These are phyloP conservation scores for Luidia sarsii DNA, from an alignment of 53 echinoderm and acorn worm species.

Conservation along the genomic window DNA sequence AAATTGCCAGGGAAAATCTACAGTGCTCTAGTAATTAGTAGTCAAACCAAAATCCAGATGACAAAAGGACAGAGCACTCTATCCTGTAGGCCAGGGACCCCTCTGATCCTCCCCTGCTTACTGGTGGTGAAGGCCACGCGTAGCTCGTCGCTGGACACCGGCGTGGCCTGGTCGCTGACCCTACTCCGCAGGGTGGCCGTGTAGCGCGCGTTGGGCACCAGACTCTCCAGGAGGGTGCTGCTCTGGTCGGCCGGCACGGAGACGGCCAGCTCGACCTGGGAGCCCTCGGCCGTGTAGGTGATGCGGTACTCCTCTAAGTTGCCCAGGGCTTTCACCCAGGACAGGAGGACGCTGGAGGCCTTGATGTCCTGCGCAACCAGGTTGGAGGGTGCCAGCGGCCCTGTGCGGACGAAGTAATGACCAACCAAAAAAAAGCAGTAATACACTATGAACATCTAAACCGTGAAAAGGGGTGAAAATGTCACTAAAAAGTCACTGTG, in stretches of 20 bases:
- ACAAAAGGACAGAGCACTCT: too few relatives aligned
- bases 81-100: too few relatives aligned
- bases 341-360: slow-evolving; percentile 23
- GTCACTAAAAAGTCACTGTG: too few relatives aligned
- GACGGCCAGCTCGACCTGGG: not conserved
- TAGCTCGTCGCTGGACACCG: not conserved
- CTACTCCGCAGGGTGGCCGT: slow-evolving; percentile 17
- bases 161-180: slow-evolving; percentile 9
- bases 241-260: not conserved
- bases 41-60: too few relatives aligned
- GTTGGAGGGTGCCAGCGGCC: slow-evolving; percentile 26
- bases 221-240: not conserved
- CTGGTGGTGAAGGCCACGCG: slow-evolving; percentile 15
- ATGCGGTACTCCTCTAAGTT: slow-evolving; percentile 51
- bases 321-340: slow-evolving; percentile 50
- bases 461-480: too few relatives aligned
- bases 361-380: slow-evolving; percentile 15
- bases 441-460: too few relatives aligned
- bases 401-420: too few relatives aligned
- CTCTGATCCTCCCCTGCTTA: slow-evolving; percentile 4
- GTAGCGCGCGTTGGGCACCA: slow-evolving; percentile 33
- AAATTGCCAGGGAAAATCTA: too few relatives aligned
- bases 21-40: too few relatives aligned
- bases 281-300: slow-evolving; percentile 37
- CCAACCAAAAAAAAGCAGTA: too few relatives aligned